Percentiles rank a stretch among this genome's conserved stretches.
phyloP scores from a whole-genome alignment of 2,888 invertebrate genomes.

The Fragum sueziense region DNA sequence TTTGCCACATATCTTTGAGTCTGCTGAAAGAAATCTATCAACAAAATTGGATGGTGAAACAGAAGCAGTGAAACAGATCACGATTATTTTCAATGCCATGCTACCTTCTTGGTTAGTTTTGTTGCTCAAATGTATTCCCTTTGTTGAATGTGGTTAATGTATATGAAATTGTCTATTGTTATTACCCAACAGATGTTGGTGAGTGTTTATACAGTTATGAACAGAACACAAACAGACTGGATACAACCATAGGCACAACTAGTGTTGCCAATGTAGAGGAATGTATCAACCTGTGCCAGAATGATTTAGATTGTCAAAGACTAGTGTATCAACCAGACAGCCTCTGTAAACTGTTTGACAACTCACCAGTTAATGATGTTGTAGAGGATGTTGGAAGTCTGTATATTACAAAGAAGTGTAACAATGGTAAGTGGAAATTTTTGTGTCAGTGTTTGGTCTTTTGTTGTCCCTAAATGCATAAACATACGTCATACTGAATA shows the following conservation, averaged over 20 bases:
- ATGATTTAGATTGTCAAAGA: neutral
- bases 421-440: neutral
- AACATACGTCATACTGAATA: too few species aligned
- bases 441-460: too few species aligned
- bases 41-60: too few species aligned
- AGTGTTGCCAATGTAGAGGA: neutral
- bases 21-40: too few species aligned
- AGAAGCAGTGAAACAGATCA: too few species aligned
- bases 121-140: too few species aligned
- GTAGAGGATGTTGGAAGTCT: neutral
- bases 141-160: too few species aligned
- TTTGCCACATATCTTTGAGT: too few species aligned
- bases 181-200: neutral
- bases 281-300: neutral
- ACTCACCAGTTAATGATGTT: neutral
- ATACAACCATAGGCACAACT: neutral
- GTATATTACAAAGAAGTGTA: conserved; percentile 1
- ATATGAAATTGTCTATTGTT: too few species aligned
- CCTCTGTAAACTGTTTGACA: neutral
- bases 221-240: neutral
- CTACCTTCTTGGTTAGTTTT: too few species aligned
- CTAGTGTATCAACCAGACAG: neutral
- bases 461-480: too few species aligned
- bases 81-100: too few species aligned
- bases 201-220: neutral